These are phyloP conservation scores for Phyllostomus hastatus DNA, from an alignment of 2,113 vertebrate species.

Conservation along the genomic window DNA sequence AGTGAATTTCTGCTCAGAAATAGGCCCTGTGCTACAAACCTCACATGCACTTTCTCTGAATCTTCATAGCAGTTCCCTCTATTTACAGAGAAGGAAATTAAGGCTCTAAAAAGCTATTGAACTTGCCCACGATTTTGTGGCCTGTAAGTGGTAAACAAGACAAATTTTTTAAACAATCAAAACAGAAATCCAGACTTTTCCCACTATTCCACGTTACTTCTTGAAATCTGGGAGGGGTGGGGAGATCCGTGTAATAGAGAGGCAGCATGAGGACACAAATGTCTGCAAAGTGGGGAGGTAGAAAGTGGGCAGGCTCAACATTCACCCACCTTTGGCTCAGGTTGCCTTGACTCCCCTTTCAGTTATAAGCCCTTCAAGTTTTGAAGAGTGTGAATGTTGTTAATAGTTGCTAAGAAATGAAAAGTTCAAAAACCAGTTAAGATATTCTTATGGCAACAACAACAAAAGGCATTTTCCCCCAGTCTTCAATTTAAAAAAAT, in stretches of 20 bases:
- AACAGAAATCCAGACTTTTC: background rate
- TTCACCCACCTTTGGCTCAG: background rate
- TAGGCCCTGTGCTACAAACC: background rate
- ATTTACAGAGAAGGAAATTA: background rate
- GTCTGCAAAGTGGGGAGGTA: background rate
- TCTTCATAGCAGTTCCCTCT: background rate
- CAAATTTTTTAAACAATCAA: background rate
- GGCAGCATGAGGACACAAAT: background rate
- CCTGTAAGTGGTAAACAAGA: background rate
- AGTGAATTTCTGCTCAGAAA: background rate
- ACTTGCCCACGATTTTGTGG: background rate
- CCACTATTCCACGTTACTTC: background rate
- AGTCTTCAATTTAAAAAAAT: background rate
- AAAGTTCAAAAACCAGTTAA: background rate
- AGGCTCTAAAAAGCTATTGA: background rate
- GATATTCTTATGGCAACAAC: background rate
- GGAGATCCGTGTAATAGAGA: background rate
- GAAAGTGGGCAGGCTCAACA: background rate
- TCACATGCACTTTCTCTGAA: background rate
- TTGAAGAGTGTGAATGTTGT: background rate
- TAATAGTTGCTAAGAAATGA: constrained; percentile 9
- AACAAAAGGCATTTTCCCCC: background rate
- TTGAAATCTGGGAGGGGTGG: background rate
- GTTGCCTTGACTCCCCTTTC: background rate
- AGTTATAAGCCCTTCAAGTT: background rate